These are phyloP conservation scores for Ornithoptera alexandrae DNA, from an alignment of 2,888 invertebrate species.

Conservation along the genomic window DNA sequence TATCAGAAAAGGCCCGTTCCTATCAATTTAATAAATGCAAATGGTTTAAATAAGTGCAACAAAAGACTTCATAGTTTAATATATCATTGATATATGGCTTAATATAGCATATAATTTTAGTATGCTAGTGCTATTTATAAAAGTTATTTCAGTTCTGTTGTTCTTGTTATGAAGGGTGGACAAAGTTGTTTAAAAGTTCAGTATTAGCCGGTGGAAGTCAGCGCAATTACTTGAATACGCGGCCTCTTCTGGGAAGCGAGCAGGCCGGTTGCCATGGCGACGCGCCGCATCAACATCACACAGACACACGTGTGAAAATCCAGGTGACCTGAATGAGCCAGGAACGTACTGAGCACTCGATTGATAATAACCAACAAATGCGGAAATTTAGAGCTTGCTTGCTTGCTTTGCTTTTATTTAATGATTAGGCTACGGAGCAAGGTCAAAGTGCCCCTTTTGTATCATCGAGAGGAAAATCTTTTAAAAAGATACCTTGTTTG, in stretches of 20 bases:
- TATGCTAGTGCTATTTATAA: background rate
- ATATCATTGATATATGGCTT: background rate
- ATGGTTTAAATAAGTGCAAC: too few relatives aligned
- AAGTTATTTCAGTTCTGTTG: background rate
- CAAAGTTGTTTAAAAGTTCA: slow-evolving; percentile 1
- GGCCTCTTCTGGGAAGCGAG: slow-evolving; percentile 66
- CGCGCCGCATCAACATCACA: slow-evolving; percentile 75
- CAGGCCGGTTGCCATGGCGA: slow-evolving; percentile 63
- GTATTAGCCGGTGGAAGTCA: slow-evolving; percentile 20
- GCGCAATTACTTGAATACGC: slow-evolving; percentile 26
- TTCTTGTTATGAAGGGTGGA: background rate
- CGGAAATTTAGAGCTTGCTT: background rate
- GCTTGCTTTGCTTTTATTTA: too few relatives aligned
- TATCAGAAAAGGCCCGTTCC: too few relatives aligned
- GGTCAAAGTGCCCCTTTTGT: too few relatives aligned
- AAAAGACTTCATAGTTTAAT: too few relatives aligned
- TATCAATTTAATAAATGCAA: too few relatives aligned
- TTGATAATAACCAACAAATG: background rate
- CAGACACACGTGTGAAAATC: slow-evolving; percentile 57
- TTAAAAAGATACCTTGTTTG: too few relatives aligned
- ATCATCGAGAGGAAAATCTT: too few relatives aligned
- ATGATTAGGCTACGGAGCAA: too few relatives aligned
- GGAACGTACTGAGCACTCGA: slow-evolving; percentile 38
- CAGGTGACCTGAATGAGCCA: slow-evolving; percentile 61
- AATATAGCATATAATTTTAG: background rate